Percentiles rank a stretch among this genome's conserved stretches.
These are phyloP conservation scores for Heliconius nattereri DNA, from an alignment of 1,140 invertebrate genomes.

Conservation along the genomic window DNA sequence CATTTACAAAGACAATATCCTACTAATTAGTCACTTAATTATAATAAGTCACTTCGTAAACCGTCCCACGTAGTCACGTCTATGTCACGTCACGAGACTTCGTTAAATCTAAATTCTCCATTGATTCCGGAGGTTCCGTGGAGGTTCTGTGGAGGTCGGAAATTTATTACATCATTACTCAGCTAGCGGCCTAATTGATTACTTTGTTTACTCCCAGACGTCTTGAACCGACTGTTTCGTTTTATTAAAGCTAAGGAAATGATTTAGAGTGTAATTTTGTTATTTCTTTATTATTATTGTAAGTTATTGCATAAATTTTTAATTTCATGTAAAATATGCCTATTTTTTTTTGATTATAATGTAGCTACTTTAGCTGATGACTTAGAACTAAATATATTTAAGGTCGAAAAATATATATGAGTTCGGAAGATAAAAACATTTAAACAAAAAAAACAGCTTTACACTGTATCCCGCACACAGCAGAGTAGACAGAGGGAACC, in stretches of 20 bases:
- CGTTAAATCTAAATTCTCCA: conserved; percentile 45
- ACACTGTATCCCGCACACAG: no score
- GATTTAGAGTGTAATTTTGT: neutral
- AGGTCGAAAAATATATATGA: no score
- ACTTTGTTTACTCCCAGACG: conserved; percentile 48
- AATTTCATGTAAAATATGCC: no score
- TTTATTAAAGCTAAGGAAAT: conserved; percentile 21
- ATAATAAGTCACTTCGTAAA: neutral
- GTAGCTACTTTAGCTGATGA: no score
- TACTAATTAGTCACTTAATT: neutral
- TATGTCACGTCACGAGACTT: conserved; percentile 17
- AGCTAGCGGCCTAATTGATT: conserved; percentile 51
- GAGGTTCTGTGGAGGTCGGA: conserved; percentile 40
- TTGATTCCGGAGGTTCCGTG: conserved; percentile 35
- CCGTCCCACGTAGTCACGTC: conserved; percentile 13
- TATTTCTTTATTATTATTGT: neutral
- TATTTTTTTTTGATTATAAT: no score
- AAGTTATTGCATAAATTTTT: neutral
- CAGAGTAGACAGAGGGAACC: no score
- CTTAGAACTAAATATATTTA: no score
- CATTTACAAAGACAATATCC: neutral
- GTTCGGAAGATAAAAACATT: no score
- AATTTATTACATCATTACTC: conserved; percentile 51
- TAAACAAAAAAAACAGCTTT: no score
- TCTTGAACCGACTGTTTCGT: conserved; percentile 30